A percentile compares a stretch with the other conserved stretches of the same genome.
phyloP scores from a whole-genome alignment of 1,140 invertebrate species.

The Ectropis grisescens region DNA sequence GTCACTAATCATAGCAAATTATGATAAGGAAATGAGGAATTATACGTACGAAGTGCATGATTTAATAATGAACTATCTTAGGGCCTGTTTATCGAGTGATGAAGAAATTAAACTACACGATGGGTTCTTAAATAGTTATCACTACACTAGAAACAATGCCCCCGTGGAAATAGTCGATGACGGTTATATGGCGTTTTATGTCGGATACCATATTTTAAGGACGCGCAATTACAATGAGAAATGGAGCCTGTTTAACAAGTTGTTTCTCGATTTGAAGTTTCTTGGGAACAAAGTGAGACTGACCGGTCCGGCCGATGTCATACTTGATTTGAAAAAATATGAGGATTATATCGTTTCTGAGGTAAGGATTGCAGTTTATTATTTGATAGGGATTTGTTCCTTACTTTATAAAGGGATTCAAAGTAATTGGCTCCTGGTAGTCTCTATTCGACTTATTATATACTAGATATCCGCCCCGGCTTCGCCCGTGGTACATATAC shows the following conservation, averaged over 20 bases:
- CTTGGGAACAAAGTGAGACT: constrained; percentile 57
- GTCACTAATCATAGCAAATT: constrained; percentile 39
- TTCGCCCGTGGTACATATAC: too few species aligned
- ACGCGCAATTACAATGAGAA: constrained; percentile 38
- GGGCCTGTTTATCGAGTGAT: constrained; percentile 24
- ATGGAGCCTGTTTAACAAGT: constrained; percentile 42
- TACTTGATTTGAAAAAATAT: constrained; percentile 52
- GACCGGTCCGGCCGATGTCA: constrained; percentile 50
- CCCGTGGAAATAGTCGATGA: constrained; percentile 48
- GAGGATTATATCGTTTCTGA: constrained; percentile 36
- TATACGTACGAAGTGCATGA: constrained; percentile 57
- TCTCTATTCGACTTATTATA: too few species aligned
- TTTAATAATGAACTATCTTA: constrained; percentile 51
- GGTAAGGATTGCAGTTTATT: constrained; percentile 35
- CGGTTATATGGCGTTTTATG: constrained; percentile 54
- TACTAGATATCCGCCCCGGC: too few species aligned
- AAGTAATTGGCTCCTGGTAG: too few species aligned
- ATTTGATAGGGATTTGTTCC: too few species aligned
- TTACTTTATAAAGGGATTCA: too few species aligned
- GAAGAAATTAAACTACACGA: constrained; percentile 38
- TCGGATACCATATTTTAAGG: constrained; percentile 48
- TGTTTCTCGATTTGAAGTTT: constrained; percentile 55
- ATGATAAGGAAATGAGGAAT: constrained; percentile 38
- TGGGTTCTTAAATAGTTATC: constrained; percentile 47
- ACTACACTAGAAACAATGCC: constrained; percentile 25